phyloP scores from a whole-genome alignment of 2,797 vertebrate genomes.

The Pangasius sanitwongsei region DNA sequence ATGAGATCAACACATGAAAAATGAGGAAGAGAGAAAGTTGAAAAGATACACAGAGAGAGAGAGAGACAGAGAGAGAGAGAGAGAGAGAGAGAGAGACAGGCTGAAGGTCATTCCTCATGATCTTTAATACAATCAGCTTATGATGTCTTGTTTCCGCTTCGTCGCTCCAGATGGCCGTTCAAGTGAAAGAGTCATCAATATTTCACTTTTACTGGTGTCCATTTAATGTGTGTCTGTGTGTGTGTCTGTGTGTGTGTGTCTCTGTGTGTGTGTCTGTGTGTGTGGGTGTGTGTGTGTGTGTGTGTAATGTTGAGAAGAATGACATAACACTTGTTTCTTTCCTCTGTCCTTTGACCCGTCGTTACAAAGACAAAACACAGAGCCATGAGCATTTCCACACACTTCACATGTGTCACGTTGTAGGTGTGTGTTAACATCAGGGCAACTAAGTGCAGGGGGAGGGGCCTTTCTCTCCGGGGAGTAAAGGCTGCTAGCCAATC shows the following conservation, averaged over 20 bases:
- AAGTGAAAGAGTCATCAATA: conserved; percentile 39
- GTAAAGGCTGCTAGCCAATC: not conserved
- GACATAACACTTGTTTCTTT: not conserved
- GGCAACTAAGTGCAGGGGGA: not conserved
- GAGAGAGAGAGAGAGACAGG: not conserved
- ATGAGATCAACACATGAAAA: not conserved
- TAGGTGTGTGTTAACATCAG: not conserved
- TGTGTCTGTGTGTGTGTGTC: conserved; percentile 8
- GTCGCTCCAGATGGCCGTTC: conserved; percentile 33
- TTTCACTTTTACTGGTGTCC: conserved; percentile 41
- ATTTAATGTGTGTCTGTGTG: conserved; percentile 16
- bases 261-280: conserved; percentile 19
- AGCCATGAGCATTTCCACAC: not conserved
- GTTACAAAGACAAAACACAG: not conserved
- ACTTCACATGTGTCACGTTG: not conserved
- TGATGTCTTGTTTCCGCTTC: conserved; percentile 42
- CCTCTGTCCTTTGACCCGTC: not conserved
- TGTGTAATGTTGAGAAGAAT: not conserved
- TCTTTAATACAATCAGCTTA: conserved; percentile 41
- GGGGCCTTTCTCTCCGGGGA: not conserved
- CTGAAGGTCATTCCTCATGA: conserved; percentile 30
- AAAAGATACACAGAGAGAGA: not conserved
- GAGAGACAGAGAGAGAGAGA: not conserved
- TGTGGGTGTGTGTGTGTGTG: conserved; percentile 37
- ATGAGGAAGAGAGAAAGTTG: not conserved